Evolutionary conservation across 2,113 vertebrate genomes (phyloP).

Genomic region (Smithornis capensis): DNA sequence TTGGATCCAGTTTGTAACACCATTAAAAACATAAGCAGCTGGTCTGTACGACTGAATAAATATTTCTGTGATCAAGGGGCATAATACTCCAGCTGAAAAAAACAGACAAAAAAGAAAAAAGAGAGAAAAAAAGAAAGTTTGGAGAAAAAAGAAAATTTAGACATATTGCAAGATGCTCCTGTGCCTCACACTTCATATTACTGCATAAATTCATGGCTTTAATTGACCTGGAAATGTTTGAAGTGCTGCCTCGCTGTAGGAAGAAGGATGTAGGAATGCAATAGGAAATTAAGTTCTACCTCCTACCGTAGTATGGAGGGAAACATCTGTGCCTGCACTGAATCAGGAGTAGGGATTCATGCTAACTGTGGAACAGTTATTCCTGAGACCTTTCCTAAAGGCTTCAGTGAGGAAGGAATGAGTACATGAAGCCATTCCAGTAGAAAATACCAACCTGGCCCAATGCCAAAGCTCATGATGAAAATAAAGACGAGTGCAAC

Average conservation of each 20-base stretch:
- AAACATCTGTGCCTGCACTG: background rate
- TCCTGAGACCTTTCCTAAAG: background rate
- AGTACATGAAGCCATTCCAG: background rate
- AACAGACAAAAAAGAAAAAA: background rate
- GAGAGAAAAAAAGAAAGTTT: background rate
- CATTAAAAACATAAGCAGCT: slow-evolving; percentile 72
- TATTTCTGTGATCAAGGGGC: slow-evolving; percentile 76
- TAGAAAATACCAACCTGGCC: slow-evolving; percentile 74
- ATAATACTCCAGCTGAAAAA: slow-evolving; percentile 69
- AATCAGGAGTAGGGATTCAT: background rate
- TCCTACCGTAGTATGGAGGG: background rate
- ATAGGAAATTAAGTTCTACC: background rate
- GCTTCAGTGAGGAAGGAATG: background rate
- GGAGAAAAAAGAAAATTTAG: background rate
- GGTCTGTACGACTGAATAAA: slow-evolving; percentile 80
- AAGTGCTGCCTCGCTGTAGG: background rate
- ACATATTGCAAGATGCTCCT: background rate
- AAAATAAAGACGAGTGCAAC: slow-evolving; percentile 78
- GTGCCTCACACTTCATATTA: background rate
- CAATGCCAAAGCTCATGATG: slow-evolving; percentile 75
- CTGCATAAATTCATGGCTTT: background rate
- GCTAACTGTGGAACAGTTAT: background rate
- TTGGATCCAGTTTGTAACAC: slow-evolving; percentile 71
- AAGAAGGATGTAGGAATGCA: background rate
- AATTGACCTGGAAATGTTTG: background rate